phyloP scores from a whole-genome alignment of 2,888 invertebrate species.

The Geophilus truncorum region DNA sequence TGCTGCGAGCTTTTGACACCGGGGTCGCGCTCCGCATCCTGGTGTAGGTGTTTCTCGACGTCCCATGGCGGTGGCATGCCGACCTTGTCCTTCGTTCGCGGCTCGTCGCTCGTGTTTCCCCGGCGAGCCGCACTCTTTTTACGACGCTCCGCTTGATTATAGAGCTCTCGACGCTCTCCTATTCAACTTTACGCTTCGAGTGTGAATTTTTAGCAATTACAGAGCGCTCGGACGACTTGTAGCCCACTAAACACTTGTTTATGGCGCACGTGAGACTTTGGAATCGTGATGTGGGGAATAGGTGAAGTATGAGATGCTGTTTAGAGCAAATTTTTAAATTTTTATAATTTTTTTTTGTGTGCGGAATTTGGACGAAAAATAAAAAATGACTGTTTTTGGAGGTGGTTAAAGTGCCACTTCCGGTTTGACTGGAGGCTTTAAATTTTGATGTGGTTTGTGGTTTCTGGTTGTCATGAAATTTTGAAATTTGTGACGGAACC shows the following conservation, averaged over 20 bases:
- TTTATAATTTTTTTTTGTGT: too few species aligned
- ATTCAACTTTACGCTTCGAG: not conserved
- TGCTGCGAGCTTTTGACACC: slow-evolving; percentile 19
- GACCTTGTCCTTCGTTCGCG: not conserved
- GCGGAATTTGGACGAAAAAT: too few species aligned
- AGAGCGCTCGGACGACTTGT: not conserved
- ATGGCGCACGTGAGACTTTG: not conserved
- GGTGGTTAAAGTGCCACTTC: too few species aligned
- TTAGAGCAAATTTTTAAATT: too few species aligned
- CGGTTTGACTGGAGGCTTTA: too few species aligned
- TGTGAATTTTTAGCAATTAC: slow-evolving; percentile 20
- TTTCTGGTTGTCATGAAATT: too few species aligned
- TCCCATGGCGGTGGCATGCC: not conserved
- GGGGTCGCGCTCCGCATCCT: not conserved
- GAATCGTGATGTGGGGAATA: not conserved
- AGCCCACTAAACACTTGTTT: not conserved
- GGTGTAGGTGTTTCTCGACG: slow-evolving; percentile 10
- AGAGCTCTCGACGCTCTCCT: not conserved
- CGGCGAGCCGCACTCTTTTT: not conserved
- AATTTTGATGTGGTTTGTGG: too few species aligned
- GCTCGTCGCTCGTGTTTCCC: not conserved
- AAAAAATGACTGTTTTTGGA: too few species aligned
- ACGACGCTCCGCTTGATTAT: not conserved
- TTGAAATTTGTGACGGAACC: too few species aligned
- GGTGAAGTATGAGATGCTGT: not conserved